Evolutionary conservation across 2,797 vertebrate genomes (phyloP).

Genomic region (Microctenopoma steveboyesi): DNA sequence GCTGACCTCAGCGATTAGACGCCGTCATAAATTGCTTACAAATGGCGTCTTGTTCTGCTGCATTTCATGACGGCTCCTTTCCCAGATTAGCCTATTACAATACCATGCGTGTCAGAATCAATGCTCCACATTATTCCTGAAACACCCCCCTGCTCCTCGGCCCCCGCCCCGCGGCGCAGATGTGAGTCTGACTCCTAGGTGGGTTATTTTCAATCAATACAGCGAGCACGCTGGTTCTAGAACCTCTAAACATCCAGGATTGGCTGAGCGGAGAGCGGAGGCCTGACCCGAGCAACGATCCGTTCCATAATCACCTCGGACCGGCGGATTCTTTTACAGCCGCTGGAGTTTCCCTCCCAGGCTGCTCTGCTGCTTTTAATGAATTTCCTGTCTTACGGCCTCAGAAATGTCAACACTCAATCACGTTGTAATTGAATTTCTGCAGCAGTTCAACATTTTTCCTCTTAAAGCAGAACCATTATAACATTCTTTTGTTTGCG

Average conservation of each 20-base stretch:
- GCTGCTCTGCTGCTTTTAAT: slow-evolving; percentile 72
- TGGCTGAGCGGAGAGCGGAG: slow-evolving; percentile 52
- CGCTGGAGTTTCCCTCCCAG: slow-evolving; percentile 67
- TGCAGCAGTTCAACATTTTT: slow-evolving; percentile 68
- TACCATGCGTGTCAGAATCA: slow-evolving; percentile 67
- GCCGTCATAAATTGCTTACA: slow-evolving; percentile 64
- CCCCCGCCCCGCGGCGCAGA: slow-evolving; percentile 33
- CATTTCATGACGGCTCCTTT: slow-evolving; percentile 36
- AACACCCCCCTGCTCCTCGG: neutral
- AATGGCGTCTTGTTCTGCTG: slow-evolving; percentile 55
- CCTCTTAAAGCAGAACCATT: slow-evolving; percentile 68
- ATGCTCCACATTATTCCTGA: slow-evolving; percentile 63
- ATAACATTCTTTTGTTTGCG: slow-evolving; percentile 79
- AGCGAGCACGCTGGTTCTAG: slow-evolving; percentile 32
- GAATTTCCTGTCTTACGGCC: slow-evolving; percentile 81
- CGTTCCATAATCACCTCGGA: slow-evolving; percentile 73
- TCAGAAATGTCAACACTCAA: slow-evolving; percentile 85
- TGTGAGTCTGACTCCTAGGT: slow-evolving; percentile 61
- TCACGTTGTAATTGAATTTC: slow-evolving; percentile 81
- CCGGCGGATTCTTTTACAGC: slow-evolving; percentile 68
- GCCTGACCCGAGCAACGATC: slow-evolving; percentile 69
- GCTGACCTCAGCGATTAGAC: slow-evolving; percentile 52
- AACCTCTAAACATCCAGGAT: slow-evolving; percentile 56
- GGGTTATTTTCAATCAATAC: slow-evolving; percentile 69
- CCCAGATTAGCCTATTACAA: slow-evolving; percentile 69